Percentiles rank a stretch among this genome's conserved stretches.
Conservation (phyloP, 2,113 vertebrate species). For the Halcyon senegalensis region DNA sequence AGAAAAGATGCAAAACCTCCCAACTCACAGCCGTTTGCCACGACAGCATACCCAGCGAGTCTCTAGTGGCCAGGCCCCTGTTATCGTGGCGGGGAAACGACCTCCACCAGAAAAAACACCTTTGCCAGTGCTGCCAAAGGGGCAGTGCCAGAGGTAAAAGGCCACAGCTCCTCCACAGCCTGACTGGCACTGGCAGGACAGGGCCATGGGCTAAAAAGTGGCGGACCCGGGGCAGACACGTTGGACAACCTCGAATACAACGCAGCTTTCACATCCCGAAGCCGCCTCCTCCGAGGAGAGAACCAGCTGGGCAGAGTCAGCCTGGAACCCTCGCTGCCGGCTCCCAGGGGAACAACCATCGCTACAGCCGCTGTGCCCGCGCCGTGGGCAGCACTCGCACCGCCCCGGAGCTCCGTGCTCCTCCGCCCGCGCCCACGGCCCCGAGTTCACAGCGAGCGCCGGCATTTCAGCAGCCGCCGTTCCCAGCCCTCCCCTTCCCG, state of each 20-base stretch:
- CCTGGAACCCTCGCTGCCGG: not conserved
- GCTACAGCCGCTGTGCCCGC: too few species aligned
- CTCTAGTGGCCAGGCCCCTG: not conserved
- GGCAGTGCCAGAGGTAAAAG: not conserved
- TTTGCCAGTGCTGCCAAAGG: not conserved
- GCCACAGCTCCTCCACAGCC: not conserved
- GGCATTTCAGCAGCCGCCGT: not conserved
- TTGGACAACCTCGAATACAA: not conserved
- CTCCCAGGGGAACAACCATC: not conserved
- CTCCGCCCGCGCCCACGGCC: not conserved
- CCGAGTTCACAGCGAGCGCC: not conserved
- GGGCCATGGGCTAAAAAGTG: not conserved
- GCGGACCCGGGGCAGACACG: rapidly evolving
- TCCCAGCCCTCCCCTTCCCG: not conserved
- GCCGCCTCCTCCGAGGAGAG: rapidly evolving
- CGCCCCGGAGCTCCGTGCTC: not conserved
- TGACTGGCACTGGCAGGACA: not conserved
- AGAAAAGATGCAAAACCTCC: not conserved
- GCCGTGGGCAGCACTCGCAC: not conserved
- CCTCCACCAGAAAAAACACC: not conserved
- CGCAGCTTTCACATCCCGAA: not conserved
- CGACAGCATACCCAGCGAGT: rapidly evolving
- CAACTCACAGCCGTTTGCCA: not conserved
- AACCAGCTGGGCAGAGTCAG: too few species aligned
- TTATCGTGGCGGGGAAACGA: not conserved